phyloP scores from a whole-genome alignment of 2,113 vertebrate species.

The Poecile atricapillus region DNA sequence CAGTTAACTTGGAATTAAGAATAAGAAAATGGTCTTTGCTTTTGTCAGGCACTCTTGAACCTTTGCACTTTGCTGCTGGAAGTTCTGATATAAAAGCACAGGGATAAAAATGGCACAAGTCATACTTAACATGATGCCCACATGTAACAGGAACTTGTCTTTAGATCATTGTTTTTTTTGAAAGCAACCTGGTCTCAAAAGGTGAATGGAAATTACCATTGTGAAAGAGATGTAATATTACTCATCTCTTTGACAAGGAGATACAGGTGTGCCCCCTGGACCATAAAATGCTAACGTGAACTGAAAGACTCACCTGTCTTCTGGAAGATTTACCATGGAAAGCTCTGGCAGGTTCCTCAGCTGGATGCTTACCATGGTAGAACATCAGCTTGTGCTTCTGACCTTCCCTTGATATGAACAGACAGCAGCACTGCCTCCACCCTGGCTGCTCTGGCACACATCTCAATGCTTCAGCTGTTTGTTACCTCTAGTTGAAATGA shows the following conservation, averaged over 20 bases:
- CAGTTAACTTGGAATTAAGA: background rate
- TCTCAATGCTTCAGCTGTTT: background rate
- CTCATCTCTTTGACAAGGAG: constrained; percentile 32
- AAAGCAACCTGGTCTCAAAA: constrained; percentile 1
- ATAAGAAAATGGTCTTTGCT: background rate
- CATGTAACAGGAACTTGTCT: constrained; percentile 46
- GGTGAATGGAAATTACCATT: constrained; percentile 28
- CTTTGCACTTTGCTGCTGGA: constrained; percentile 20
- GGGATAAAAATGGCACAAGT: background rate
- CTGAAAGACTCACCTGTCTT: background rate
- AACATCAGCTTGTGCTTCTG: background rate
- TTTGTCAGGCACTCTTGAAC: constrained; percentile 28
- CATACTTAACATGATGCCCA: background rate
- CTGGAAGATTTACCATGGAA: background rate
- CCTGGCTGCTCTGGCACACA: background rate
- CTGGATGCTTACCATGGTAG: background rate
- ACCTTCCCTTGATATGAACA: background rate
- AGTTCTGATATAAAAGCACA: constrained; percentile 15
- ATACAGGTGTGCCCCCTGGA: background rate
- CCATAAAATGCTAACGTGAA: background rate
- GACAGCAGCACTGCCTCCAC: background rate
- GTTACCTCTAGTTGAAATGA: background rate
- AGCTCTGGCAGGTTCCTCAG: background rate
- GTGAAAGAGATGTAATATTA: constrained; percentile 8
- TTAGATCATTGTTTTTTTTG: constrained; percentile 27